These are phyloP conservation scores for Pteronura brasiliensis DNA, from an alignment of 2,113 vertebrate species.

Conservation along the genomic window DNA sequence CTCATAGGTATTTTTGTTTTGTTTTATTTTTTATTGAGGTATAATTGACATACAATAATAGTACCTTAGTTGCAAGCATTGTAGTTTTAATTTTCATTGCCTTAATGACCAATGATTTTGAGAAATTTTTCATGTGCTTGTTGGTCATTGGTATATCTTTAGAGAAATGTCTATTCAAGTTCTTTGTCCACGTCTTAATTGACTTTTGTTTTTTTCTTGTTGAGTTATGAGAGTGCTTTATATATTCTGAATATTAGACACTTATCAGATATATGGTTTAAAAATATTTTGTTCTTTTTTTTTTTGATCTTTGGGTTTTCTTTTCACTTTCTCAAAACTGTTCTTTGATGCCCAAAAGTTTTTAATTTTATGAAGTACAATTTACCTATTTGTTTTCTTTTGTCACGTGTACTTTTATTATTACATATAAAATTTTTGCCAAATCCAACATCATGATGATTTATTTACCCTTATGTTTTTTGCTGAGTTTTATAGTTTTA, in stretches of 20 bases:
- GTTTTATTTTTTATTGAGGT: neutral
- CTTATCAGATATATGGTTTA: neutral
- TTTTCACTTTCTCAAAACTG: neutral
- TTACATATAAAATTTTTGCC: neutral
- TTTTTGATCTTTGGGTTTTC: neutral
- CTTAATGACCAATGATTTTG: neutral
- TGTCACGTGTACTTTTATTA: neutral
- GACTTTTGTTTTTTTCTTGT: neutral
- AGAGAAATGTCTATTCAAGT: neutral
- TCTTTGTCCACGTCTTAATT: neutral
- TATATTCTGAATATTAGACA: neutral
- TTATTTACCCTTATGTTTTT: neutral
- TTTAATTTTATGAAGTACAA: neutral
- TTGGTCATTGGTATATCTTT: neutral
- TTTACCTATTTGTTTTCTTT: neutral
- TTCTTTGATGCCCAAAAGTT: neutral
- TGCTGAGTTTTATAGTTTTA: neutral
- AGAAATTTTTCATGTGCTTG: neutral
- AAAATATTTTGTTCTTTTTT: neutral
- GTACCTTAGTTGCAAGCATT: neutral
- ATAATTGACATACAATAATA: neutral
- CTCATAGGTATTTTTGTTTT: neutral
- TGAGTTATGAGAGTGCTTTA: neutral
- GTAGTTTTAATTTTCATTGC: neutral
- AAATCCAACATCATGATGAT: neutral